Base-by-base conservation (phyloP, 2,113 vertebrate species). In the Ophiodon elongatus region DNA sequence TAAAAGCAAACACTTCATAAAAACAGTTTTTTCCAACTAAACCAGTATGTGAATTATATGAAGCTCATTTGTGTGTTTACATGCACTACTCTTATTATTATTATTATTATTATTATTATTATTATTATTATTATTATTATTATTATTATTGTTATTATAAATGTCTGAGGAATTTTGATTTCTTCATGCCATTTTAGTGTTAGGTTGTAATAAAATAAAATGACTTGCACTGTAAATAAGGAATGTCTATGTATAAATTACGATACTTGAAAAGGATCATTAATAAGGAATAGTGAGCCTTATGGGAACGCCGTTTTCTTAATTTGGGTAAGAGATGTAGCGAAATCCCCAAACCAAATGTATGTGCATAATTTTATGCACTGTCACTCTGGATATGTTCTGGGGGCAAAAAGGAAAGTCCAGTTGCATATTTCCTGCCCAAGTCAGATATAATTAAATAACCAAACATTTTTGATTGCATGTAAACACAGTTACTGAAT, bases 361-460 rank as follows among this genome's bases (percentile, higher is more conserved):
- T 54, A 27, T 62, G 1, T 59, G 19, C 35, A 56, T 60, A 35
- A 37, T 43, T 19, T 1, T 2, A 45, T 21, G 19, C 5, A 35
- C 17, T 31, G 0, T 73, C 39, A 45, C 10, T 57, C 29, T 72
- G 7, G 9, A 31, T 56, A 57, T n/a, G 39, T 14, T 31, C 35
- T 31, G 37, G 2, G 52, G 52, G 4, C 3, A 14, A 47, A 23
- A 73, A 62, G 10, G 4, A 59, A 83, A 2, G 17, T 47, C 23
- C 10, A 80, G 41, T 43, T 33, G 62, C 47, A 69, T 41, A 71
- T 50, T 80, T 47, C 13, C 23, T 69, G 31, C 25, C 5, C 15
- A 63, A 59, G 52, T 29, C 25, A 43, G 17, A 37, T 75, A 65
- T 64, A 4, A 43, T 62, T 3, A 33, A 62, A 29, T 47, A 54